Evolutionary conservation across 2,113 vertebrate species (phyloP).

Genomic region (Smithornis capensis): DNA sequence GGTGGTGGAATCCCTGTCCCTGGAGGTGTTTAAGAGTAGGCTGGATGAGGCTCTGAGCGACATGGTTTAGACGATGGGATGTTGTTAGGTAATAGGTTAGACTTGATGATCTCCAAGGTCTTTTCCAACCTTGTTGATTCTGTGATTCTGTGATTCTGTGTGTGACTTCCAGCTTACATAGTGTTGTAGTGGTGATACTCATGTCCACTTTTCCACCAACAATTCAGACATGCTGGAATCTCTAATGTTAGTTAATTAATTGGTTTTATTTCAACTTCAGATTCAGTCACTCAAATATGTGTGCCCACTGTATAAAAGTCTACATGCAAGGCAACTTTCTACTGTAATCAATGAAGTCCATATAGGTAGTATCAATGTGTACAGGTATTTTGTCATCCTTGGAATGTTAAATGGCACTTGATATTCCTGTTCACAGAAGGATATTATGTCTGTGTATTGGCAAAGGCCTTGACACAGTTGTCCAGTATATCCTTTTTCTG

Average conservation of each 20-base stretch:
- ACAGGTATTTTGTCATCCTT: not conserved
- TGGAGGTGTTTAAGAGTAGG: no score
- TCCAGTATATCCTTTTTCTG: not conserved
- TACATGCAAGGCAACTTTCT: not conserved
- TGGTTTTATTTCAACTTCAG: not conserved
- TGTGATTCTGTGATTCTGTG: no score
- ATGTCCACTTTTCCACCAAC: not conserved
- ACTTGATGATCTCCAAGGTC: no score
- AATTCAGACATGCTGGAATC: not conserved
- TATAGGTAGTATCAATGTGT: not conserved
- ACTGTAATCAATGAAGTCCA: not conserved
- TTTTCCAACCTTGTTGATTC: no score
- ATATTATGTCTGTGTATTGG: not conserved
- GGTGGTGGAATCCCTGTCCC: no score
- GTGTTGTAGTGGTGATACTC: not conserved
- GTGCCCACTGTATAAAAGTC: not conserved
- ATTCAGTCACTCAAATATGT: not conserved
- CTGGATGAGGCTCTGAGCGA: no score
- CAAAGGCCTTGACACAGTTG: not conserved
- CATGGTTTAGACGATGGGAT: no score
- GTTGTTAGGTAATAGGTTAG: no score
- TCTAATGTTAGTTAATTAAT: not conserved
- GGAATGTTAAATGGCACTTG: not conserved
- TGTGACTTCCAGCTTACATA: not conserved
- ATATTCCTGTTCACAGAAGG: not conserved